Conservation (phyloP, 2,888 invertebrate species). For the Conchocele bisecta region DNA sequence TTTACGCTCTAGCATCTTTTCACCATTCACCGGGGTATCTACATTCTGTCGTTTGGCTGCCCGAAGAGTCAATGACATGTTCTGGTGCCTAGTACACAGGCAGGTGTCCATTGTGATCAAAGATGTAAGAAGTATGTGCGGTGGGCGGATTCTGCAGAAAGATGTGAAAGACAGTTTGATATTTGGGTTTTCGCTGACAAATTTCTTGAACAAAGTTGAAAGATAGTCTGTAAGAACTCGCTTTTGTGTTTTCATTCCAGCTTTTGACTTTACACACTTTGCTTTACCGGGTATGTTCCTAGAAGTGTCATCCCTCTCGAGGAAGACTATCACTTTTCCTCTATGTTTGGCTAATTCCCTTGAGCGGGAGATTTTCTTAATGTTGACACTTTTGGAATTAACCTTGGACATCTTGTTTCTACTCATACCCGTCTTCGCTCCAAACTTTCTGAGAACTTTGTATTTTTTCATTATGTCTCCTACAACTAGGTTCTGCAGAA, state of each 20-base stretch:
- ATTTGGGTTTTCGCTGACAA: neutral
- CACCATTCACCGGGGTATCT: constrained; percentile 8
- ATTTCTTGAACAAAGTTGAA: constrained; percentile 6
- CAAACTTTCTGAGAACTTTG: neutral
- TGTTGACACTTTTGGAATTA: neutral
- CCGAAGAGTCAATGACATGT: constrained; percentile 9
- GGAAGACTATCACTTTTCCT: neutral
- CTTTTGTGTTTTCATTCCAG: neutral
- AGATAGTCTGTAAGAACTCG: neutral
- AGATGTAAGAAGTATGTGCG: neutral
- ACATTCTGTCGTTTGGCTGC: constrained; percentile 8
- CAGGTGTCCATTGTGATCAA: constrained; percentile 21
- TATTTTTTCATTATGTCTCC: neutral
- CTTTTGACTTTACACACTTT: neutral
- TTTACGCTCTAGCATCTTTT: constrained; percentile 11
- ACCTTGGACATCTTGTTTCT: constrained; percentile 3
- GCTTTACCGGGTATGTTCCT: constrained; percentile 20
- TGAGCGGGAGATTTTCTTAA: neutral
- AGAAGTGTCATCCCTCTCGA: neutral
- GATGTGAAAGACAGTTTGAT: constrained; percentile 1
- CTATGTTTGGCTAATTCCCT: constrained; percentile 5
- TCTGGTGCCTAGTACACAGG: constrained; percentile 14
- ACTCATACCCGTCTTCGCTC: neutral
- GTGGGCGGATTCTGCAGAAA: constrained; percentile 22
- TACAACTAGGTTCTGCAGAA: neutral